phyloP scores from a whole-genome alignment of 23 tunicate species.

The Corella eumyota region DNA sequence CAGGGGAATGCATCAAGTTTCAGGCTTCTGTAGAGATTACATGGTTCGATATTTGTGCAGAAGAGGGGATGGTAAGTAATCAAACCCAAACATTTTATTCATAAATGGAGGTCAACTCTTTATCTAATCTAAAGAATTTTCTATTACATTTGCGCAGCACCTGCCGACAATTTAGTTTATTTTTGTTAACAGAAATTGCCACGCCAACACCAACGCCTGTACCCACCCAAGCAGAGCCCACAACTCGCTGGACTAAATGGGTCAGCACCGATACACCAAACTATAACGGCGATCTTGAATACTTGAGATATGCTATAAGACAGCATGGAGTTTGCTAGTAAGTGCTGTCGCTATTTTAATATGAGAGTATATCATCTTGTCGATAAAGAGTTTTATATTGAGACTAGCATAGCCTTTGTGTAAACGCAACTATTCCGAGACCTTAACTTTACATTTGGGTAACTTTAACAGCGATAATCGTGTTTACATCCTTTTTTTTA shows the following conservation, averaged over 20 bases:
- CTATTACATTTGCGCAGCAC: neutral
- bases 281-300: conserved; percentile 29
- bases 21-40: conserved; percentile 40
- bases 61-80: conserved; percentile 2
- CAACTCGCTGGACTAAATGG: conserved; percentile 28
- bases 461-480: neutral
- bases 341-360: no score
- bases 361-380: no score
- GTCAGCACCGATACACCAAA: conserved; percentile 18
- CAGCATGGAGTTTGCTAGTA: conserved; percentile 27
- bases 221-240: no score
- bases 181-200: neutral
- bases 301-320: conserved; percentile 13
- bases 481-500: neutral
- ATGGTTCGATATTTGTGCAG: conserved; percentile 70
- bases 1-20: conserved; percentile 36
- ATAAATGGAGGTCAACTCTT: no score
- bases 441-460: neutral
- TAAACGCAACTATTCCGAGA: no score
- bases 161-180: neutral
- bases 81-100: no score
- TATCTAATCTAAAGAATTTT: no score
- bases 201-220: no score
- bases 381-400: no score
- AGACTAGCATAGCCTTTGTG: no score